Conservation (phyloP, 2,888 invertebrate genomes). For the Lasioglossum calceatum region DNA sequence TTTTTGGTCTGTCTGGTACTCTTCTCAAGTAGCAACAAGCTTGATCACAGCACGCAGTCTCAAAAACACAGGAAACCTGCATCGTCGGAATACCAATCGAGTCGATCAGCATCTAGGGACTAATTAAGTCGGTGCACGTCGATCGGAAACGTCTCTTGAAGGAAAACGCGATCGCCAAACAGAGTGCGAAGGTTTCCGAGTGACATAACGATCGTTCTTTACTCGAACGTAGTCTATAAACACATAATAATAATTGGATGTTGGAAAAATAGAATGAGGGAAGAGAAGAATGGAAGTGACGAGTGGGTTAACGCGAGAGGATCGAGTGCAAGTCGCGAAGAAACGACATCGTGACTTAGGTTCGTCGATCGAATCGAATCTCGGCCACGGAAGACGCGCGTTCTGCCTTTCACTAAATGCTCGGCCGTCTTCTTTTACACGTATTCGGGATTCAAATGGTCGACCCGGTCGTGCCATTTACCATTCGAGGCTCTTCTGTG, state of each 20-base stretch:
- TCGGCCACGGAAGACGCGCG: constrained; percentile 74
- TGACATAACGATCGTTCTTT: constrained; percentile 11
- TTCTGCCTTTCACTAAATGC: constrained; percentile 77
- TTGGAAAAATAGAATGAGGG: too few relatives aligned
- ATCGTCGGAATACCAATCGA: not conserved
- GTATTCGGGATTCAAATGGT: constrained; percentile 73
- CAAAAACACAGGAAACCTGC: not conserved
- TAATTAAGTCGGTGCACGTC: constrained; percentile 16
- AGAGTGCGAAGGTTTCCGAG: not conserved
- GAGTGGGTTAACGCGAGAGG: constrained; percentile 44
- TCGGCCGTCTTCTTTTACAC: constrained; percentile 71
- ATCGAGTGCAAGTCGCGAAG: constrained; percentile 45
- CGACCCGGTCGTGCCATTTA: constrained; percentile 73
- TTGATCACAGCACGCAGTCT: not conserved
- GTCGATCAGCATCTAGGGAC: not conserved
- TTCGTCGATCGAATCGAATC: constrained; percentile 75
- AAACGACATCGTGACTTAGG: constrained; percentile 62
- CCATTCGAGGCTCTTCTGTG: constrained; percentile 46
- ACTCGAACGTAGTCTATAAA: not conserved
- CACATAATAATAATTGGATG: not conserved
- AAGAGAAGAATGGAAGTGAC: constrained; percentile 2
- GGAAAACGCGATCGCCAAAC: constrained; percentile 16
- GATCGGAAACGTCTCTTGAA: not conserved
- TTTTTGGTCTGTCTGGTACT: not conserved
- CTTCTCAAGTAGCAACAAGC: not conserved